Evolutionary conservation across 2,888 invertebrate genomes (phyloP), one percentile per base, ranked within the genome.

Genomic region (Leuctra nigra): DNA sequence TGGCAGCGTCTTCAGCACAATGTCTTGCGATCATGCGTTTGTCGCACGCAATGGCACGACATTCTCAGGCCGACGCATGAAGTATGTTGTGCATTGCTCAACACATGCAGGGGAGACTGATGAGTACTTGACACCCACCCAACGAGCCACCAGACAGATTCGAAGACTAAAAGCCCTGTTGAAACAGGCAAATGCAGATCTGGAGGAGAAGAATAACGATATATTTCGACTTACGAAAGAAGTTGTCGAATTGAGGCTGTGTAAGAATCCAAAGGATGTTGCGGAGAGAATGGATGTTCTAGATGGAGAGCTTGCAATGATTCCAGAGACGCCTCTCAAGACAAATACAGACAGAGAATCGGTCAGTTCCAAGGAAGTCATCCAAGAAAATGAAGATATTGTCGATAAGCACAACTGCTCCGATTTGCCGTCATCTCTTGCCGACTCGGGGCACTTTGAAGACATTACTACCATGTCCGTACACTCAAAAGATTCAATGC

Each of bases 61-160:
- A 9, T 84, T 83, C 65, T 83, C 83, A 68, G 83, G 82, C 6
- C 75, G 83, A 53, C 82, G 81, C 59, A 83, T 82, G 76, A 84
- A 87, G 64, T 91, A 88, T 70, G 88, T 91, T 59, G 82, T 91
- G 50, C 91, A 91, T 70, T 91, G 91, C 70, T 87, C 88, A 54
- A 84, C 87, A 62, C 85, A 87, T 69, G 82, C 84, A 4, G 85
- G 84, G 1, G 81, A 84, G 50, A 83, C 86, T 50, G 86, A 89
- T 59, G 88, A 91, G 66, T 92, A 92, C 71, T 77, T 91, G 57
- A 92, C 92, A 53, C 92, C 92, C 13, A 92, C 91, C 1, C 92
- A 92, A 70, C 76, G 91, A 59, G 90, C 90, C 9, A 86, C 89
- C 66, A 78, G 84, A 63, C 89, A 91, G 71, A 84, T 92, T 35